Conservation (phyloP, 2,888 invertebrate genomes). For the Ornithoptera priamus region DNA sequence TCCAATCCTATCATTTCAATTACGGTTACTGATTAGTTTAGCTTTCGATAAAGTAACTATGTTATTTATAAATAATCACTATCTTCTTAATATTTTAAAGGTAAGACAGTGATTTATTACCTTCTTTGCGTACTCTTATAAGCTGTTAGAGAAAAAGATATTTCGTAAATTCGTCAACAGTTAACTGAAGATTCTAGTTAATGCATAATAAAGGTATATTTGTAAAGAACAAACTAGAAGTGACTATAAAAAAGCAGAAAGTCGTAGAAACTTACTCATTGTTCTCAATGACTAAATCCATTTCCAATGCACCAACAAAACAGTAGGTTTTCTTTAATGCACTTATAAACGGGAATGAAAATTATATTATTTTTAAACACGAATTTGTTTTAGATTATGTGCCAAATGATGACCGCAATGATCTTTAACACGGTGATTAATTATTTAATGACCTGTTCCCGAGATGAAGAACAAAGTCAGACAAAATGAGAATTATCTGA, state of each 20-base stretch:
- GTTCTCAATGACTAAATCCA: slow-evolving; percentile 25
- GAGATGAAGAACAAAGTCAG: neutral
- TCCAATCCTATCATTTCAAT: neutral
- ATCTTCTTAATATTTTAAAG: too few relatives aligned
- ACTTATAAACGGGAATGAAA: slow-evolving; percentile 5
- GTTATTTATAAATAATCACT: neutral
- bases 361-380: slow-evolving; percentile 18
- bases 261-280: slow-evolving; percentile 19
- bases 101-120: too few relatives aligned
- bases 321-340: slow-evolving; percentile 9
- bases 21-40: neutral
- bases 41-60: neutral
- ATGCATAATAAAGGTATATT: neutral
- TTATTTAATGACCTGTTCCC: slow-evolving; percentile 17
- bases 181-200: neutral
- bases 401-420: slow-evolving; percentile 19
- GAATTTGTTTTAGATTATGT: slow-evolving; percentile 16
- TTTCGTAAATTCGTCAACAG: too few relatives aligned
- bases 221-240: neutral
- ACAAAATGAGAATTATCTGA: neutral
- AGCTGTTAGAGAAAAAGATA: too few relatives aligned
- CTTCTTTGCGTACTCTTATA: too few relatives aligned
- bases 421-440: slow-evolving; percentile 23
- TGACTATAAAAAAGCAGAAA: slow-evolving; percentile 3
- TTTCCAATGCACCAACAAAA: slow-evolving; percentile 15